These are phyloP conservation scores for Epistrophella euchroma DNA, from an alignment of 2,888 invertebrate species.

Conservation along the genomic window DNA sequence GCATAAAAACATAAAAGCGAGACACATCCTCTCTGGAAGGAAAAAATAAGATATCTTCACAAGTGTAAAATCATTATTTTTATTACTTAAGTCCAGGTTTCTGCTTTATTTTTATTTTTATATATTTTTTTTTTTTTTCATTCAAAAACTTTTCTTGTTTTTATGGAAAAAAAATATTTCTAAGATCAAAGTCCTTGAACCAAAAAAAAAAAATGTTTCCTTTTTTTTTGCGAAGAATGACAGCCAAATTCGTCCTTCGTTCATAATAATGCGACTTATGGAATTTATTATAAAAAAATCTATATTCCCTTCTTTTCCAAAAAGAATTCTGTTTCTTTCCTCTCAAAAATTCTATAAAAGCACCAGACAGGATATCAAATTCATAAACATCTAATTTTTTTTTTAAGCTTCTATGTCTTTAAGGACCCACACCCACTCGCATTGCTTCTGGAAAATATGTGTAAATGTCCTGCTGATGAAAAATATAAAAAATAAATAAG, in stretches of 20 bases:
- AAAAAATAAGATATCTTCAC: neutral
- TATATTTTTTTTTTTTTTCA: neutral
- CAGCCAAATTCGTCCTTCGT: slow-evolving; percentile 20
- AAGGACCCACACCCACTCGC: neutral
- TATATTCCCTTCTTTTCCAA: neutral
- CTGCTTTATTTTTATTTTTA: neutral
- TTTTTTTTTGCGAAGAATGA: neutral
- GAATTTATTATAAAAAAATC: slow-evolving; percentile 31
- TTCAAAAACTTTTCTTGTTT: slow-evolving; percentile 1
- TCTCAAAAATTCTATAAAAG: slow-evolving; percentile 2
- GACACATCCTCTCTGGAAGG: neutral
- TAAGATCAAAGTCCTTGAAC: slow-evolving; percentile 32
- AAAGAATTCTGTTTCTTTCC: neutral
- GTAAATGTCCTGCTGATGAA: slow-evolving; percentile 42
- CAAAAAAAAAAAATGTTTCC: neutral
- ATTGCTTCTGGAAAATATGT: slow-evolving; percentile 32
- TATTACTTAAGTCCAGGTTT: slow-evolving; percentile 8
- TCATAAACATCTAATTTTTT: slow-evolving; percentile 67
- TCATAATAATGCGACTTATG: slow-evolving; percentile 45
- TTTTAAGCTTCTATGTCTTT: slow-evolving; percentile 3
- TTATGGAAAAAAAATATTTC: neutral
- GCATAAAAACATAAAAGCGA: neutral
- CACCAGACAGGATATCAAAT: slow-evolving; percentile 57
- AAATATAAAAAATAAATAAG: slow-evolving; percentile 2
- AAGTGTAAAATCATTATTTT: slow-evolving; percentile 35